These are phyloP conservation scores for Thamnaconus septentrionalis DNA, from an alignment of 2,113 vertebrate species.

Conservation along the genomic window DNA sequence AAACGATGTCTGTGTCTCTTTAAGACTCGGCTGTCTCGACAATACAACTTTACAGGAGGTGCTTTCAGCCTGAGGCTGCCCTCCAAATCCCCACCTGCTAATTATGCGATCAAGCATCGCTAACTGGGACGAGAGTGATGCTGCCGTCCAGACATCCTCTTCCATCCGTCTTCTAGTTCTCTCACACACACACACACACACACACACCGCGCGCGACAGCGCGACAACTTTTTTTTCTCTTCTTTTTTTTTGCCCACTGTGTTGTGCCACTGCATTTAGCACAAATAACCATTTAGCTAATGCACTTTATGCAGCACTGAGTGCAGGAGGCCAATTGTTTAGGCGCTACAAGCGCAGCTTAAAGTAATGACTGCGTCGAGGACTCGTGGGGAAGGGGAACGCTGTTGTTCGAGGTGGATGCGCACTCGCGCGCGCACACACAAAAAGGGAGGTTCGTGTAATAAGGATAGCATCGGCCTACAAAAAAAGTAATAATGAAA, in stretches of 20 bases:
- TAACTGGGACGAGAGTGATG: constrained; percentile 59
- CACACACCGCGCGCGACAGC: no score
- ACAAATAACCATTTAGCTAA: constrained; percentile 47
- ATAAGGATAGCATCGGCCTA: no score
- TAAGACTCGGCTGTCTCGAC: background rate
- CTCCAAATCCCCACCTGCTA: constrained; percentile 35
- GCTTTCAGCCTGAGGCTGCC: no score
- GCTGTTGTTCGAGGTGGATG: no score
- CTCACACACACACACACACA: no score
- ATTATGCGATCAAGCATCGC: constrained; percentile 63
- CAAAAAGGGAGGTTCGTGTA: no score
- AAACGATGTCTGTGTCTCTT: background rate
- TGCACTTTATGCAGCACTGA: constrained; percentile 32
- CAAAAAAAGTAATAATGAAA: no score
- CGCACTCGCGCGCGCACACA: no score
- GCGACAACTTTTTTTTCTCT: constrained; percentile 25
- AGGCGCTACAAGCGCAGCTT: constrained; percentile 1
- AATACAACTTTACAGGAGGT: background rate
- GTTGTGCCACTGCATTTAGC: constrained; percentile 33
- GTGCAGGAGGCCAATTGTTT: constrained; percentile 7
- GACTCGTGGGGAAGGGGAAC: no score
- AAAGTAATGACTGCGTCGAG: background rate
- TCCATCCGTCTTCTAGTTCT: background rate
- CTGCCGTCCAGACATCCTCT: constrained; percentile 30
- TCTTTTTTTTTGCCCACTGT: constrained; percentile 48